Evolutionary conservation across 2,888 invertebrate genomes (phyloP).

Genomic region (Tetrapedia diversipes): DNA sequence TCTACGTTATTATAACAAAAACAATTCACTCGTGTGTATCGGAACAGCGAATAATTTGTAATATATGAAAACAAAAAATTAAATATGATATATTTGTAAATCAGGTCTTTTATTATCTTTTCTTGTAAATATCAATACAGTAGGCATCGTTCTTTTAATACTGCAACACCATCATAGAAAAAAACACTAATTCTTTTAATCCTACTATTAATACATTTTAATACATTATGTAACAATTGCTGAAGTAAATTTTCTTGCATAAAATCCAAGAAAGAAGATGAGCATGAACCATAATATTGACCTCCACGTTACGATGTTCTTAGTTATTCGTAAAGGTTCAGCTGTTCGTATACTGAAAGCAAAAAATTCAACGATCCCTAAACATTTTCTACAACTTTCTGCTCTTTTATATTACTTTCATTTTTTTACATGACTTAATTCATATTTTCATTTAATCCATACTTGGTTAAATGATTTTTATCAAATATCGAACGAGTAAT

Average conservation of each 20-base stretch:
- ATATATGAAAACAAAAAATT: slow-evolving; percentile 36
- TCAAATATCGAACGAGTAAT: background rate
- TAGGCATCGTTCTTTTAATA: slow-evolving; percentile 29
- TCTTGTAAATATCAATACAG: slow-evolving; percentile 23
- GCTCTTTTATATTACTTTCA: too few relatives aligned
- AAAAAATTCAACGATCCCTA: background rate
- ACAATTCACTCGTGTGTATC: slow-evolving; percentile 79
- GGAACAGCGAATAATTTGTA: slow-evolving; percentile 72
- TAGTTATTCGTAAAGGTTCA: slow-evolving; percentile 43
- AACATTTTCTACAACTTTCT: background rate
- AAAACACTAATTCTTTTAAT: slow-evolving; percentile 9
- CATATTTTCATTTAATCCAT: background rate
- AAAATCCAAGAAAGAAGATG: slow-evolving; percentile 76
- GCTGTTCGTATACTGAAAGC: slow-evolving; percentile 43
- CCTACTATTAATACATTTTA: background rate
- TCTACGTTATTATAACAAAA: slow-evolving; percentile 78
- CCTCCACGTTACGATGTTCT: slow-evolving; percentile 63
- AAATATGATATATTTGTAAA: slow-evolving; percentile 53
- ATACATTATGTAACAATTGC: slow-evolving; percentile 18
- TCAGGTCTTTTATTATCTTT: slow-evolving; percentile 43
- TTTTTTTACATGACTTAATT: background rate
- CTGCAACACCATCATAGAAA: slow-evolving; percentile 24
- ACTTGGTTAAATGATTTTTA: background rate
- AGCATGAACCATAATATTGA: slow-evolving; percentile 71
- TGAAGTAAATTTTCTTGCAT: slow-evolving; percentile 72